Base-by-base conservation (phyloP, 2,113 vertebrate species). In the human (Homo sapiens) region DNA sequence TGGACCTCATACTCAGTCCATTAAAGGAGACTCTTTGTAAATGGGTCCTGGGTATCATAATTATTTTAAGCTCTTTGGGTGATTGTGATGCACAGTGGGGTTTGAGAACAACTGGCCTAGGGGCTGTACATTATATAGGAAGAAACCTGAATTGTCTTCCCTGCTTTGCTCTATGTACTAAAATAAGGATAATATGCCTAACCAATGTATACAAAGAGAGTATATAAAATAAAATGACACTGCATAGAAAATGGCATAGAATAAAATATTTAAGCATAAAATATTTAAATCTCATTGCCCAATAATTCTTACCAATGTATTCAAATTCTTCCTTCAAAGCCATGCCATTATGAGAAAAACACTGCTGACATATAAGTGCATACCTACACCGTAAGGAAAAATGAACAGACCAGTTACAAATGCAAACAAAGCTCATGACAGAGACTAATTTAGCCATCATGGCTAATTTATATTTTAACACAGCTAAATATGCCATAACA, bases 311-410 rank as follows among this genome's bases (percentile, higher is more conserved):
- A 99, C 99, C 99, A 98, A 99, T 95, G 72, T 99, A 99, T 99
- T 99, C 99, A 99, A 99, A 99, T 98, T 99, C 99, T 98, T 99
- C 99, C 97, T 99, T 99, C 99, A 99, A 99, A 98, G 99, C 99
- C 99, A 99, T 99, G 97, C 99, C 99, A 98, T 99, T 99, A 98
- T 99, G 99, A 96, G 99, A 99, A 98, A 99, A 99, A 98, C 99
- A 99, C 87, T 99, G 99, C 97, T 99, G 99, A 98, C 99, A 99
- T 98, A 99, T 99, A 97, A 99, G 99, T 79, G 99, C 99, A 0
- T 99, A 99, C 98, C 99, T 99, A 97, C n/a, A 97, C 94, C 96
- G 96, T 45, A 97, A 97, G 55, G 68, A 98, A 97, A 90, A 97
- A 97, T 93, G 92, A 85, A 82, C 50, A 90, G 22, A 66, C 22